Evolutionary conservation across 2,888 invertebrate species (phyloP), one percentile per base, ranked within the genome.

Genomic region (Epirrhoe alternata): DNA sequence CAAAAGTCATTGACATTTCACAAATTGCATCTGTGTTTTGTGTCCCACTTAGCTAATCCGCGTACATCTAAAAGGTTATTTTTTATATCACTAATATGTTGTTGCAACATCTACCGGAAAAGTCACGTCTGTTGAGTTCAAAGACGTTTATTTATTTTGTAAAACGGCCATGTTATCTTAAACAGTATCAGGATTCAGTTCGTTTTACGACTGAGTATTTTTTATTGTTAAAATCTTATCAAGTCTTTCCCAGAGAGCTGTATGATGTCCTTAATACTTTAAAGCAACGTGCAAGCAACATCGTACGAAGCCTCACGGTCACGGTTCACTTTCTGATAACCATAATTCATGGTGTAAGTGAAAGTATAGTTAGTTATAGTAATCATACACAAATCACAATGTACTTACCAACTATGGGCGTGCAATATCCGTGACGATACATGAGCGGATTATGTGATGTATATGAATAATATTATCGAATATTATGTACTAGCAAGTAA

Each of bases 351-450:
- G 78, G 78, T 74, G 67, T 61, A 33, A 82, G 85, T 84, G 85
- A 86, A 86, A 86, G 85, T 81, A 50, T 33, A 7, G 33, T n/a
- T 35, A n/a, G 24, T 68, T 66, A 71, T 77, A 67, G 76, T 75
- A 75, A 78, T 74, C 79, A 77, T 74, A 67, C 74, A 78, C 73
- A n/a, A n/a, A n/a, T n/a, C n/a, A n/a, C n/a, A 76, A 76, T 78
- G 80, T 70, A 68, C 55, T 17, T 50, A 82, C 79, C 75, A 76
- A 59, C 80, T 49, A 64, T 68, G 42, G 59, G 57, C 51, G 79
- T 77, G 86, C 86, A 86, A 89, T 81, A 85, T 88, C 86, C 86
- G 85, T 79, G 77, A 85, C 82, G 72, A 72, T 69, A 75, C 77
- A 73, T 79, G 76, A 74, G 68, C 70, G 66, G 74, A 76, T 76